phyloP scores from a whole-genome alignment of 2,888 invertebrate genomes.

The Cephus pygmeus region DNA sequence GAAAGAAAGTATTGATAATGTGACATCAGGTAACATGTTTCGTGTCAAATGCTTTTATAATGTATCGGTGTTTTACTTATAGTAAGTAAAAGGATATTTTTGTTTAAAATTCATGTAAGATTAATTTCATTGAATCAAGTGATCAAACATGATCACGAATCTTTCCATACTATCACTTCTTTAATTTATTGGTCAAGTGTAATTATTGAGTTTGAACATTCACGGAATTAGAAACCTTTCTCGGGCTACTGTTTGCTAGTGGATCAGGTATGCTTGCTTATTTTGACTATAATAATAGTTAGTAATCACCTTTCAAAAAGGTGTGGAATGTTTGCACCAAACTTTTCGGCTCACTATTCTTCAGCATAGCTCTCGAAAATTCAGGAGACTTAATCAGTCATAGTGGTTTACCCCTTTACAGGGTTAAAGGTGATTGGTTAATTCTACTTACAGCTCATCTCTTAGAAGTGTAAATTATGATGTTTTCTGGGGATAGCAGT shows the following conservation, averaged over 20 bases:
- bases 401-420: not conserved
- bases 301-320: not conserved
- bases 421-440: not conserved
- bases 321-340: not conserved
- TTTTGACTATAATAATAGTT: not conserved
- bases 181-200: not conserved
- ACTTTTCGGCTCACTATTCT: not conserved
- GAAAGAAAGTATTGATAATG: not conserved
- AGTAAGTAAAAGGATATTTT: not conserved
- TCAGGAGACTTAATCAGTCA: not conserved
- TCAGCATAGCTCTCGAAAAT: not conserved
- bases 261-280: not conserved
- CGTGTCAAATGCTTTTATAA: not conserved
- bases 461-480: not conserved
- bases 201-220: not conserved
- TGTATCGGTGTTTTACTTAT: not conserved
- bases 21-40: not conserved
- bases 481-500: not conserved
- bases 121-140: not conserved
- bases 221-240: not conserved
- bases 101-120: not conserved
- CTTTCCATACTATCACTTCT: not conserved
- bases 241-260: not conserved
- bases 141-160: not conserved
- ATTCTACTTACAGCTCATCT: not conserved